Evolutionary conservation across 2,113 vertebrate species (phyloP).

Genomic region (Potamarius usumacintae): DNA sequence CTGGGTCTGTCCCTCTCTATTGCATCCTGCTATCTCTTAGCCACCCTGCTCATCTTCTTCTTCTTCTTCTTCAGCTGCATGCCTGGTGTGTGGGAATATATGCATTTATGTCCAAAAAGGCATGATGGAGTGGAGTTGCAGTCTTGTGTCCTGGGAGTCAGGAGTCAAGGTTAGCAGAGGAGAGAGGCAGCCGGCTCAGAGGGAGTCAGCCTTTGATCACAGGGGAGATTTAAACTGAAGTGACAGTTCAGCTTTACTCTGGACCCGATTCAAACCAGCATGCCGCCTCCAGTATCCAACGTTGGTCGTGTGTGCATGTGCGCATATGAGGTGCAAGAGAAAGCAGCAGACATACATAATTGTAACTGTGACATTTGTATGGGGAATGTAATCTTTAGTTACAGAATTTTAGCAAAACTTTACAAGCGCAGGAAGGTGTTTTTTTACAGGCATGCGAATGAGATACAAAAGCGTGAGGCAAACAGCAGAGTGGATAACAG

Average conservation of each 20-base stretch:
- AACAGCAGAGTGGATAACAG: no score
- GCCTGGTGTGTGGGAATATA: slow-evolving; percentile 17
- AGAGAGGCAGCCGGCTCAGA: slow-evolving; percentile 10
- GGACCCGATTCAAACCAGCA: slow-evolving; percentile 52
- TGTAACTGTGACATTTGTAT: not conserved
- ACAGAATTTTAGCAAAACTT: not conserved
- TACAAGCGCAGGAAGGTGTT: not conserved
- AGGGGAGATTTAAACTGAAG: slow-evolving; percentile 53
- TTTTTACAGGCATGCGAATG: no score
- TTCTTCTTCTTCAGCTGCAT: slow-evolving; percentile 12
- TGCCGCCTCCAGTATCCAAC: slow-evolving; percentile 33
- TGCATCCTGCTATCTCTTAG: slow-evolving; percentile 15
- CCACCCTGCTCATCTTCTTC: not conserved
- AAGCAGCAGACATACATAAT: not conserved
- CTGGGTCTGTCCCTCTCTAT: slow-evolving; percentile 40
- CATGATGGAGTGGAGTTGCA: slow-evolving; percentile 17
- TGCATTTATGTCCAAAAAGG: not conserved
- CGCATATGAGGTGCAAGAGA: not conserved
- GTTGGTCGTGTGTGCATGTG: slow-evolving; percentile 7
- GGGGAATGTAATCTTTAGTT: not conserved
- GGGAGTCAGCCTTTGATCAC: slow-evolving; percentile 56
- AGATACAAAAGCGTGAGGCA: no score
- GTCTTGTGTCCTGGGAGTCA: slow-evolving; percentile 36
- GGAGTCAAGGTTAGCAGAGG: slow-evolving; percentile 49
- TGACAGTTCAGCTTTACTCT: slow-evolving; percentile 60